Evolutionary conservation across 2,888 invertebrate species (phyloP).

Genomic region (Salticus scenicus): DNA sequence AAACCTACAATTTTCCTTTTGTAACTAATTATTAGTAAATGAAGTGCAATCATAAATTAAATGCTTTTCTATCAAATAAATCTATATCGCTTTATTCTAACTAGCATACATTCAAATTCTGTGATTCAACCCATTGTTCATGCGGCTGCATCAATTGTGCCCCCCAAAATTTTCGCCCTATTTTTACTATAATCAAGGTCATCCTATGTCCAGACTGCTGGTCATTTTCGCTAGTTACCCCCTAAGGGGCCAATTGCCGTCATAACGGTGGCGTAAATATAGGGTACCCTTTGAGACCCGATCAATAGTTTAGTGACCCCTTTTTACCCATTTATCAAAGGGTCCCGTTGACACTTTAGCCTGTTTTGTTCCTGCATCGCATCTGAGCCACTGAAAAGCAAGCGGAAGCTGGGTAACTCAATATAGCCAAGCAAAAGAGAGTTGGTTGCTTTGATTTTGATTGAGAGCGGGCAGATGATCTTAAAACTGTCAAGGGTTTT

Average conservation of each 20-base stretch:
- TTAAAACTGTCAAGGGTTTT: background rate
- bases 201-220: background rate
- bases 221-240: background rate
- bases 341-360: background rate
- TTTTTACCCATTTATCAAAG: background rate
- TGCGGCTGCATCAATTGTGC: no score
- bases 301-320: slow-evolving; percentile 8
- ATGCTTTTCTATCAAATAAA: no score
- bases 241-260: background rate
- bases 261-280: background rate
- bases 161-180: background rate
- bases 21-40: no score
- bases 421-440: background rate
- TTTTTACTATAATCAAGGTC: background rate
- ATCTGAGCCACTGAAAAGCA: background rate
- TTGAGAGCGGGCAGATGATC: background rate
- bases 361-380: background rate
- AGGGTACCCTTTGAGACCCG: background rate
- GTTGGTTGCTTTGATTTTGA: background rate
- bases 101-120: no score
- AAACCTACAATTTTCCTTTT: no score
- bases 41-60: no score
- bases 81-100: no score
- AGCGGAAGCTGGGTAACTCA: background rate
- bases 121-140: no score